Evolutionary conservation across 2,797 vertebrate genomes (phyloP), one percentile per base, ranked within the genome.

Genomic region (Epinephelus malabaricus): DNA sequence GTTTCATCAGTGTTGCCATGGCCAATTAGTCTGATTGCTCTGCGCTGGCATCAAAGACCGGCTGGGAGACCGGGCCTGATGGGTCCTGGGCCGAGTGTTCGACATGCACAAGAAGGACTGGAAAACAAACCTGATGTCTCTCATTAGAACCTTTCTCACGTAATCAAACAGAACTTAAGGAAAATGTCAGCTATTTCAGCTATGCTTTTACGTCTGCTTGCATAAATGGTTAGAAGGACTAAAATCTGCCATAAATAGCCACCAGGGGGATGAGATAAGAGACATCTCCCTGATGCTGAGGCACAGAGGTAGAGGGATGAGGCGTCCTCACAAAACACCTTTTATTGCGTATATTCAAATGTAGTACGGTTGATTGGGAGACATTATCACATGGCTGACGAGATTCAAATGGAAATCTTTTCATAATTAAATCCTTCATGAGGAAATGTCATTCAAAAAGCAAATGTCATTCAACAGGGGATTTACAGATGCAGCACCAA

Each of bases 11-110:
- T 76, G 86, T 95, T 95, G 94, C 94, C 94, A 95, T 90, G 94
- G 93, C 78, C 91, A 95, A 96, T 96, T 96, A 95, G 82, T 86
- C 90, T 96, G 95, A 96, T 95, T 96, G 93, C 91, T 95, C 78
- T 84, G 86, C 85, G 85, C 90, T 92, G 93, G 93, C 93, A 95
- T 96, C 94, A 96, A 95, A 95, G 92, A 69, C 78, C 27, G 64
- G 78, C 86, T 72, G 62, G 59, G 89, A 91, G 85, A 92, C 84
- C 3, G 76, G 70, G 80, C 83, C 89, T 81, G 82, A 92, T 88
- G 76, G 87, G 90, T 93, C 91, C 79, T 69, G 84, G 83, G 78
- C 89, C 62, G 75, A 87, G 78, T 83, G 89, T 85, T 86, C 54
- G 53, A 90, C 85, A 87, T 89, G 88, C 84, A 78, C 75, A 83